Base-by-base conservation (phyloP, 23 tunicate species). In the Aplidium turbinatum region DNA sequence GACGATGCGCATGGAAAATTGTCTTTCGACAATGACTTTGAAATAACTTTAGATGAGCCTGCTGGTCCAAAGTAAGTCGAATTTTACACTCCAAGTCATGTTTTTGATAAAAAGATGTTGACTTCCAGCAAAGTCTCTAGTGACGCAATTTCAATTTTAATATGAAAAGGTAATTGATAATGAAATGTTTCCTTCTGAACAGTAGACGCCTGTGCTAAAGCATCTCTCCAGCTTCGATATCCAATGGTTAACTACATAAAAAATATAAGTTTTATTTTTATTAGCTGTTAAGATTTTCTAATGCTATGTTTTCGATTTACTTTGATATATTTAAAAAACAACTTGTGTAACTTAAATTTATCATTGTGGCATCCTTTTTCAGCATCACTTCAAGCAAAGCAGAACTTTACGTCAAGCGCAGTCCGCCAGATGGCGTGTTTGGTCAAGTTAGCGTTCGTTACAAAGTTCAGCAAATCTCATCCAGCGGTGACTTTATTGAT, bases 1-100 rank as follows among this genome's bases (percentile, higher is more conserved):
- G 96, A 89, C 52, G 96, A 89, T 58, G 96, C 96, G 21, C 96
- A 89, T 47, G 96, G 96, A 7, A 31, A 73, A 48, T 16, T 89
- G 47, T 48, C 83, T 1, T 89, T 89, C 52, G 48, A 46, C 22
- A 76, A 76, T 23, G 69, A 72, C 0, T 22, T 20, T n/a, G 38
- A 33, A 0, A 76, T 76, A 32, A 58, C 69, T 34, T 18, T 89
- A 25, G 73, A 76, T 24, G 96, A 89, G 52, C 96, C 96, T 1
- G 82, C 75, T 30, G 26, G 35, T 47, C 46, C 39, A 6, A 82
- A 82, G 96, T 89, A 9, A 27, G 79, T 47, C 13, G 50, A 42
- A 42, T 42, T 42, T 42, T 42, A 9, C 16, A 4, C 51, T 38
- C n/a, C 5, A 29, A 68, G 7, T n/a, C n/a, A n/a, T n/a, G n/a